A percentile compares a stretch with the other conserved stretches of the same genome.
Evolutionary conservation across 2,797 vertebrate species (phyloP).

Genomic region (Urocyon cinereoargenteus): DNA sequence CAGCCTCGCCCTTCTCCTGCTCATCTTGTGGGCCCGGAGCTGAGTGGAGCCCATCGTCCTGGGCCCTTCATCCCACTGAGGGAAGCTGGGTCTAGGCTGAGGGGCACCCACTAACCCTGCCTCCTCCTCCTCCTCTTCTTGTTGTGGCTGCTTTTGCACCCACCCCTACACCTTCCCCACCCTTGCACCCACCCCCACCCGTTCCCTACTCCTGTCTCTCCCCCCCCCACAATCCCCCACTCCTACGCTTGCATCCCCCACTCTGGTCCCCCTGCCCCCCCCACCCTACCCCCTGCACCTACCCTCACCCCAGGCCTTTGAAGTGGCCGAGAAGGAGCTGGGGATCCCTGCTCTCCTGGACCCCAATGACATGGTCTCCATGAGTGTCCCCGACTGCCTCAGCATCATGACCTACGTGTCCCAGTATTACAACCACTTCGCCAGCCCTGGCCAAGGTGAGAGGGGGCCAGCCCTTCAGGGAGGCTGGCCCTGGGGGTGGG

Average conservation of each 20-base stretch:
- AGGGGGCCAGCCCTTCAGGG: not conserved
- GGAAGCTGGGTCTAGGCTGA: not conserved
- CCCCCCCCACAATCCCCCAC: not conserved
- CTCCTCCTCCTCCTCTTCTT: not conserved
- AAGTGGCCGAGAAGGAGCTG: slow-evolving; percentile 95
- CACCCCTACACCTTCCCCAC: not conserved
- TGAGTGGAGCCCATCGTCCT: not conserved
- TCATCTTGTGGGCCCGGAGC: not conserved
- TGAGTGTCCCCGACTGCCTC: slow-evolving; percentile 97
- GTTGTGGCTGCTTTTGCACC: not conserved
- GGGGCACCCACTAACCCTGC: not conserved
- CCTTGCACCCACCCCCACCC: not conserved
- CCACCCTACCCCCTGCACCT: not conserved
- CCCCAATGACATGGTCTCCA: slow-evolving; percentile 98
- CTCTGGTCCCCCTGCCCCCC: not conserved
- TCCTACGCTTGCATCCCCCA: not conserved
- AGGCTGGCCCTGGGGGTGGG: not conserved
- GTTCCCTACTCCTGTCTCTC: not conserved
- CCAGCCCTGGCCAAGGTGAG: slow-evolving; percentile 88
- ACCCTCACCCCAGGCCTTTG: slow-evolving; percentile 89
- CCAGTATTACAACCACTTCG: slow-evolving; percentile 98
- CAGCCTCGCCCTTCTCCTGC: not conserved
- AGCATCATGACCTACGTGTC: slow-evolving; percentile 99
- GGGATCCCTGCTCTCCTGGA: slow-evolving; percentile 98
- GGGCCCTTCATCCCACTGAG: not conserved